These are phyloP conservation scores for Gymnocheta viridis DNA, from an alignment of 2,888 invertebrate genomes.

Conservation along the genomic window DNA sequence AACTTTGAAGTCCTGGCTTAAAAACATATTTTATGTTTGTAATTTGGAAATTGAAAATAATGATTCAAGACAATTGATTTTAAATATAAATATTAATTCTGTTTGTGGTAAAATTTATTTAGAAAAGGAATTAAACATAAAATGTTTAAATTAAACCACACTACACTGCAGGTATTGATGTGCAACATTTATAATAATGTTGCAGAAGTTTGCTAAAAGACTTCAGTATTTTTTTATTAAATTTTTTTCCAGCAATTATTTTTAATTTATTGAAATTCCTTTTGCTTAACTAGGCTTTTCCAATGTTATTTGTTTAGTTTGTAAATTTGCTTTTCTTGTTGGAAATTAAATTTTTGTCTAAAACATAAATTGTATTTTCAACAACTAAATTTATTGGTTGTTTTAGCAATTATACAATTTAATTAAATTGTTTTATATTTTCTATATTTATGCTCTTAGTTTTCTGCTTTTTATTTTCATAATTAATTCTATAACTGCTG, in stretches of 20 bases:
- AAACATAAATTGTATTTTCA: conserved; percentile 41
- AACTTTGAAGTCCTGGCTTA: too few species aligned
- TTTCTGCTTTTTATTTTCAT: not conserved
- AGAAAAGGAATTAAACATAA: too few species aligned
- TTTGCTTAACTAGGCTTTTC: not conserved
- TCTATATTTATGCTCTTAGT: conserved; percentile 18
- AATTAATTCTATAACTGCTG: not conserved
- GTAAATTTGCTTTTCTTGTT: not conserved
- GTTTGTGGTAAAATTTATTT: too few species aligned
- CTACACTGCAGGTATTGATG: too few species aligned
- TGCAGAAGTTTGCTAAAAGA: too few species aligned
- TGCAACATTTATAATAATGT: too few species aligned
- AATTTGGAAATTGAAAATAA: too few species aligned
- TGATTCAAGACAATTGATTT: too few species aligned
- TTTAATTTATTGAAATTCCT: not conserved
- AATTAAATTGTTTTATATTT: conserved; percentile 57
- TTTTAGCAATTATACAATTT: conserved; percentile 56
- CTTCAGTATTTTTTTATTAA: not conserved
- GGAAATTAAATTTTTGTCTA: conserved; percentile 35
- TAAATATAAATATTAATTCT: too few species aligned
- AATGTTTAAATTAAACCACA: too few species aligned
- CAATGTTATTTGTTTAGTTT: not conserved
- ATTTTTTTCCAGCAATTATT: not conserved
- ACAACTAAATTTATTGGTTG: conserved; percentile 52
- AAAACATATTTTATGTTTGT: too few species aligned